Conservation (phyloP, 2,888 invertebrate species). For the Galerucella pusilla region DNA sequence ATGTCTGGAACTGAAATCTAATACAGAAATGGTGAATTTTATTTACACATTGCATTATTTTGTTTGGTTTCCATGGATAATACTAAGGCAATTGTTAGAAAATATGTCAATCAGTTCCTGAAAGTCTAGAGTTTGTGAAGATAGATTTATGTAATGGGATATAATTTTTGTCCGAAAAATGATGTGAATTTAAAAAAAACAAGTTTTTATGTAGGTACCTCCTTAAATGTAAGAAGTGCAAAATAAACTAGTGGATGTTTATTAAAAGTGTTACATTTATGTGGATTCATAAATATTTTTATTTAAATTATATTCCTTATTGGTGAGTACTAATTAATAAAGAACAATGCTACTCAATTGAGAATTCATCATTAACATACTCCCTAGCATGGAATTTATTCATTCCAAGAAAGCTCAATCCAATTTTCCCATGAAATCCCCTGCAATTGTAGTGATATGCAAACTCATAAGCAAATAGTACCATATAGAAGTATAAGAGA, state of each 20-base stretch:
- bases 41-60: not conserved
- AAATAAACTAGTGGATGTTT: too few species aligned
- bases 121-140: not conserved
- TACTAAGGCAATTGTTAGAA: not conserved
- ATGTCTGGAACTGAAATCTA: not conserved
- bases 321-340: not conserved
- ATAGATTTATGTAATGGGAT: not conserved
- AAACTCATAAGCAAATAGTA: too few species aligned
- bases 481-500: too few species aligned
- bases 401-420: too few species aligned
- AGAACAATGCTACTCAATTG: not conserved
- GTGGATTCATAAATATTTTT: not conserved
- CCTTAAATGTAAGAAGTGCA: too few species aligned
- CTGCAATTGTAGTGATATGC: too few species aligned
- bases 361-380: not conserved
- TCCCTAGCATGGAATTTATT: too few species aligned
- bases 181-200: not conserved
- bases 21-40: not conserved
- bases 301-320: not conserved
- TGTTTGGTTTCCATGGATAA: slow-evolving; percentile 1
- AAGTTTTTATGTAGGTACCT: too few species aligned
- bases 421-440: too few species aligned
- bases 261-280: too few species aligned
- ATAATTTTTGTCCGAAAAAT: not conserved
- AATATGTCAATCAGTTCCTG: not conserved